Conservation (phyloP, 1,140 invertebrate genomes). For the Drosophila auraria region DNA sequence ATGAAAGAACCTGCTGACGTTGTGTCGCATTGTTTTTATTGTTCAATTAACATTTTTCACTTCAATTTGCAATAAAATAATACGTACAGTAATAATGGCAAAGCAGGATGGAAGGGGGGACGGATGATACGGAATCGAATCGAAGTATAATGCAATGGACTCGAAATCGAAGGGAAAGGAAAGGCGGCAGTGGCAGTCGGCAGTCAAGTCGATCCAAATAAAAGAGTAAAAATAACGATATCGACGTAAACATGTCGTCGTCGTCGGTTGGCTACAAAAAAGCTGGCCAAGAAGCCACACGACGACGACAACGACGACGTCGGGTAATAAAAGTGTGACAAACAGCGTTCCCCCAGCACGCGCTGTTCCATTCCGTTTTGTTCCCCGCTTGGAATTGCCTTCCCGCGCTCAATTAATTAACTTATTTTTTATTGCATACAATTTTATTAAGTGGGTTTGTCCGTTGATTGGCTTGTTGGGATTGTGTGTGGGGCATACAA, state of each 20-base stretch:
- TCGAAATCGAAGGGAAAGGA: conserved; percentile 5
- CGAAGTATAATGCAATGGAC: conserved; percentile 4
- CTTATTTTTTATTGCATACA: conserved; percentile 34
- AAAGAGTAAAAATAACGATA: conserved; percentile 22
- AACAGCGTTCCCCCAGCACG: conserved; percentile 7
- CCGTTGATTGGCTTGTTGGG: conserved; percentile 28
- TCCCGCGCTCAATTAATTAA: conserved; percentile 25
- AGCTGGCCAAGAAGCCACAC: conserved; percentile 20
- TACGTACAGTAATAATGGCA: conserved; percentile 35
- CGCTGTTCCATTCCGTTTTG: conserved; percentile 51
- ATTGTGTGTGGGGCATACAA: conserved; percentile 34
- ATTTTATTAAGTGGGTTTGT: conserved; percentile 26
- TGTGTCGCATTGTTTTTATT: conserved; percentile 35
- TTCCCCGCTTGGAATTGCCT: conserved; percentile 13
- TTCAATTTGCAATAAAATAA: conserved; percentile 49
- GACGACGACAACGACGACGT: conserved; percentile 2
- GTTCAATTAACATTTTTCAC: conserved; percentile 47
- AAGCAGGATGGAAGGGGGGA: background rate
- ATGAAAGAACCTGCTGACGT: conserved; percentile 21
- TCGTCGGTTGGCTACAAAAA: conserved; percentile 28
- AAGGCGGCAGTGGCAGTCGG: conserved; percentile 11
- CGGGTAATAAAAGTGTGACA: conserved; percentile 29
- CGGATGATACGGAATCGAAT: conserved; percentile 21
- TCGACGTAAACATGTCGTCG: conserved; percentile 24
- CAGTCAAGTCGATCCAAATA: conserved; percentile 5